Percentiles rank a stretch among this genome's conserved stretches.
These are phyloP conservation scores for Atethmia centrago DNA, from an alignment of 2,888 invertebrate genomes.

Conservation along the genomic window DNA sequence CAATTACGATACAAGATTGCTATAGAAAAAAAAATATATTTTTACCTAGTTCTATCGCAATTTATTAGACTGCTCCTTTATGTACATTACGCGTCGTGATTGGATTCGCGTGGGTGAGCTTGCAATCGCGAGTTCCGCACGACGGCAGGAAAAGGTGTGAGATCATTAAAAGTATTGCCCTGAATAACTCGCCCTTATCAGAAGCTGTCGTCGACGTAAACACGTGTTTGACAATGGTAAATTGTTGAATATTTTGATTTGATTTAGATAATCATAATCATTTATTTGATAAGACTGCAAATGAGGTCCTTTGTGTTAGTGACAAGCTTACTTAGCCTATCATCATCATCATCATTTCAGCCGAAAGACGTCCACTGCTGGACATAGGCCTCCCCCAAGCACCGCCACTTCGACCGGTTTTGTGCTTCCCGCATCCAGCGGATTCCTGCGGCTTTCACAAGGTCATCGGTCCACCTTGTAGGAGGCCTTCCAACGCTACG, in stretches of 20 bases:
- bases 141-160: constrained; percentile 27
- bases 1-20: constrained; percentile 38
- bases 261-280: not conserved
- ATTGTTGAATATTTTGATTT: constrained; percentile 5
- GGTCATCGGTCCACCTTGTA: no score
- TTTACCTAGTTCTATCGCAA: constrained; percentile 45
- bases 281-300: no score
- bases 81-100: constrained; percentile 38
- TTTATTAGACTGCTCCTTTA: constrained; percentile 29
- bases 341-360: no score
- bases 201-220: not conserved
- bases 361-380: no score
- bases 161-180: constrained; percentile 56
- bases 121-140: constrained; percentile 31
- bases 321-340: no score
- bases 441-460: no score
- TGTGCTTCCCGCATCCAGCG: no score
- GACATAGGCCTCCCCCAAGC: no score
- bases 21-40: constrained; percentile 30
- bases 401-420: no score
- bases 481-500: no score
- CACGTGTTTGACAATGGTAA: constrained; percentile 38
- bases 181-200: constrained; percentile 40
- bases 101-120: constrained; percentile 39
- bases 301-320: no score